Evolutionary conservation across 2,888 invertebrate species (phyloP).

Genomic region (Coleophora flavipennella): DNA sequence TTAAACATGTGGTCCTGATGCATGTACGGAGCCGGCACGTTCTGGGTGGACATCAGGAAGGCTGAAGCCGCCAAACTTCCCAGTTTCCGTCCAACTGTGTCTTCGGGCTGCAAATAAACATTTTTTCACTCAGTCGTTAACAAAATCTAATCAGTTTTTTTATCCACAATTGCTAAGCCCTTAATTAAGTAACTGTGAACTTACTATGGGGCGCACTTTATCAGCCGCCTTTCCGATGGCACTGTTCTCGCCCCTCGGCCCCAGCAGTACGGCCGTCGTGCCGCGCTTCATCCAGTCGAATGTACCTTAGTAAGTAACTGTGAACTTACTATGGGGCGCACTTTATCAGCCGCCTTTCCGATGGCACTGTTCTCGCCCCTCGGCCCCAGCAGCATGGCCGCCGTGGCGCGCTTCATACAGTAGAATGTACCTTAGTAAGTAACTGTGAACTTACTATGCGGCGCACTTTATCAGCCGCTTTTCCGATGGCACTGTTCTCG

Average conservation of each 20-base stretch:
- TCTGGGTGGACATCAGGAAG: constrained; percentile 42
- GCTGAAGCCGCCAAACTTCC: constrained; percentile 54
- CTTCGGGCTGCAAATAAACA: constrained; percentile 33
- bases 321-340: too few relatives aligned
- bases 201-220: too few relatives aligned
- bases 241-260: constrained; percentile 53
- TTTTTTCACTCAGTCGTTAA: too few relatives aligned
- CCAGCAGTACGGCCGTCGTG: constrained; percentile 56
- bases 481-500: constrained; percentile 53
- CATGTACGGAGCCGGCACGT: constrained; percentile 56
- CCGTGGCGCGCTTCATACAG: constrained; percentile 54
- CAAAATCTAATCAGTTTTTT: too few relatives aligned
- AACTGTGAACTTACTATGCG: too few relatives aligned
- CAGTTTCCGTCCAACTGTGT: constrained; percentile 47
- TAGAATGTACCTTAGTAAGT: too few relatives aligned
- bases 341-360: constrained; percentile 45
- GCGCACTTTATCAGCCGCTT: constrained; percentile 39
- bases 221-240: constrained; percentile 51
- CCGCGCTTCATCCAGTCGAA: constrained; percentile 55
- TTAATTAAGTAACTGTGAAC: too few relatives aligned
- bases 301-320: too few relatives aligned
- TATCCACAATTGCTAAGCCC: too few relatives aligned
- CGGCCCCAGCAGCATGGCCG: constrained; percentile 57
- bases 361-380: constrained; percentile 54
- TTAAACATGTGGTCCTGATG: constrained; percentile 63